Evolutionary conservation across 2,113 vertebrate genomes (phyloP), one percentile per base, ranked within the genome.

Genomic region (Clarias gariepinus): DNA sequence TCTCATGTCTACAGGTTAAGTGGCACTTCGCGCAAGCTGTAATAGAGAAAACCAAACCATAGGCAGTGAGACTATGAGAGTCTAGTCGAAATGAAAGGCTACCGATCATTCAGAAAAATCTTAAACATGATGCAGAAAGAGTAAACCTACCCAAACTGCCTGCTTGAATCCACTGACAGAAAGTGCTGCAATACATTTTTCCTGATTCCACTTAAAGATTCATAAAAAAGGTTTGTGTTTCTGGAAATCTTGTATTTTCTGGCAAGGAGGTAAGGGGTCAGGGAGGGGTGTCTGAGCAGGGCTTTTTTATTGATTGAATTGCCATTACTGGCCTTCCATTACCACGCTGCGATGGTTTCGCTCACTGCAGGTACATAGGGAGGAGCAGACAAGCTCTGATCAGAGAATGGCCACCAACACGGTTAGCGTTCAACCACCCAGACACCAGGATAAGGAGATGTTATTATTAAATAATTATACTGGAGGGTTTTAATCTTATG

Each of bases 311-410:
- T 92, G 92, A 95, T 92, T 92, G 89, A 81, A 68, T 82, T 84
- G 81, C 91, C 93, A 93, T 94, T 94, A 94, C 91, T 88, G 90
- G 86, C 90, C 91, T 90, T 89, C 93, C 93, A 94, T 94, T 94
- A 93, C 78, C 76, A 92, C 87, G 61, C 91, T 90, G 86, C 85
- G 77, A 88, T 86, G 85, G 83, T 87, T 81, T 88, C 77, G 71
- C 87, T 85, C 85, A 90, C 92, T 79, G 71, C 53, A 78, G 77
- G 76, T 79, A 82, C 68, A 69, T 19, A 78, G 73, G 63, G 61
- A 82, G 81, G 81, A 88, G 55, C 91, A 86, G 86, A 84, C 88
- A 86, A 84, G 91, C 89, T 91, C 89, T 90, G 91, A 94, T 92
- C 91, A 92, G 82, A 53, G 57, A 41, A 58, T 21, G 53, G 53